Base-by-base conservation (phyloP, 2,888 invertebrate species). In the Phyllotreta cruciferae region DNA sequence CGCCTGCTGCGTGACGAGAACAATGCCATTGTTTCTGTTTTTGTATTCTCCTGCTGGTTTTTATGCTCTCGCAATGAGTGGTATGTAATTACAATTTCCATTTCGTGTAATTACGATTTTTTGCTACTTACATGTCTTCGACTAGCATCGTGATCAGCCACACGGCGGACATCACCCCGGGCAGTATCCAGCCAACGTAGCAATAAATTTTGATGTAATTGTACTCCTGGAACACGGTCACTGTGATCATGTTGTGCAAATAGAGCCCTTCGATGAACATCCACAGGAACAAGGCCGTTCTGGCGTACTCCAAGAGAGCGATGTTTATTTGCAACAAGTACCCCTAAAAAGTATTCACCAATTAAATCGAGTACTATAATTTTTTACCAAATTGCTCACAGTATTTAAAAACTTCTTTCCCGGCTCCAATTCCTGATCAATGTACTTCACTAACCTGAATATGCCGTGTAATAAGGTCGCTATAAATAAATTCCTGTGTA, bases 241-340 rank as follows among this genome's bases (percentile, higher is more conserved):
- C 88, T 58, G 94, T 91, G 41, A 95, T 89, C 79, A 93, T 88
- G 67, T 89, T 91, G 80, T 96, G 92, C 24, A 98, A 83, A 77
- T 94, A 94, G 9, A 95, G 83, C 0, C 96, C 97, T 79, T 98
- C 97, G 56, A 96, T 90, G 74, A 97, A 92, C 95, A 97, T 97
- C 96, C 98, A 98, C 87, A 92, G 90, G 77, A 96, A 97, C 88
- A 94, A 94, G 0, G 93, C 91, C 0, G 94, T 92, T 67, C 92
- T 90, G 0, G 92, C 89, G 77, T 95, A 97, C 77, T 98, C 98
- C 69, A 97, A 81, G 0, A 94, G 79, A 0, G 73, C 70, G 13
- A 68, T 72, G 62, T 72, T 74, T 1, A 70, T 63, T 56, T 73
- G 70, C 42, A 71, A 66, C 14, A 75, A 63, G 53, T 71, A 72